Evolutionary conservation across 2,797 vertebrate species (phyloP).

Genomic region (Channa striata): DNA sequence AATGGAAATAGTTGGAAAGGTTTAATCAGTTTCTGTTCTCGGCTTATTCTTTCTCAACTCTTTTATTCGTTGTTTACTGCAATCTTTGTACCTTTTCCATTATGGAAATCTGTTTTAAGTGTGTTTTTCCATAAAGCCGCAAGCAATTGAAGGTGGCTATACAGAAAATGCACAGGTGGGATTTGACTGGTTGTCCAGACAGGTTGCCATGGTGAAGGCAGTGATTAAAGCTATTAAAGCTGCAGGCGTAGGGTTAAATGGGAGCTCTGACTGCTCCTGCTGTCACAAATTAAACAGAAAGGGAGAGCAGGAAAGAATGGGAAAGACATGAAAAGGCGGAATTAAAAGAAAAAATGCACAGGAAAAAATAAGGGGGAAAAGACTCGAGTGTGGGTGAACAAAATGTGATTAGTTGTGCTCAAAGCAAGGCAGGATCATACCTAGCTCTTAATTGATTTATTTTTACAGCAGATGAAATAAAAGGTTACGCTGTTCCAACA

Average conservation of each 20-base stretch:
- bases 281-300: conserved; percentile 75
- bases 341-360: conserved; percentile 40
- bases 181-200: conserved; percentile 69
- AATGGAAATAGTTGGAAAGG: conserved; percentile 31
- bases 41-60: conserved; percentile 19
- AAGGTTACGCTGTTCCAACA: conserved; percentile 76
- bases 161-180: conserved; percentile 59
- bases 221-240: conserved; percentile 80
- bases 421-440: conserved; percentile 65
- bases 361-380: conserved; percentile 21
- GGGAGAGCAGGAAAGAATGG: conserved; percentile 35
- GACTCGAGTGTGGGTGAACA: conserved; percentile 50
- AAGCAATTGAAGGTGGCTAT: conserved; percentile 33
- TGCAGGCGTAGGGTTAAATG: conserved; percentile 76
- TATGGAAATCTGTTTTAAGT: conserved; percentile 16
- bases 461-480: conserved; percentile 76
- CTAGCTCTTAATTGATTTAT: conserved; percentile 75
- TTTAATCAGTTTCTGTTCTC: conserved; percentile 25
- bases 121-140: conserved; percentile 22
- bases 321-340: conserved; percentile 49
- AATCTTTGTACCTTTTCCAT: conserved; percentile 19
- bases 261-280: conserved; percentile 74
- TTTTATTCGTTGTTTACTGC: conserved; percentile 33
- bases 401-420: conserved; percentile 74
- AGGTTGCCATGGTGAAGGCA: conserved; percentile 77